Base-by-base conservation (phyloP, 2,888 invertebrate species). In the Nycteola revayana region DNA sequence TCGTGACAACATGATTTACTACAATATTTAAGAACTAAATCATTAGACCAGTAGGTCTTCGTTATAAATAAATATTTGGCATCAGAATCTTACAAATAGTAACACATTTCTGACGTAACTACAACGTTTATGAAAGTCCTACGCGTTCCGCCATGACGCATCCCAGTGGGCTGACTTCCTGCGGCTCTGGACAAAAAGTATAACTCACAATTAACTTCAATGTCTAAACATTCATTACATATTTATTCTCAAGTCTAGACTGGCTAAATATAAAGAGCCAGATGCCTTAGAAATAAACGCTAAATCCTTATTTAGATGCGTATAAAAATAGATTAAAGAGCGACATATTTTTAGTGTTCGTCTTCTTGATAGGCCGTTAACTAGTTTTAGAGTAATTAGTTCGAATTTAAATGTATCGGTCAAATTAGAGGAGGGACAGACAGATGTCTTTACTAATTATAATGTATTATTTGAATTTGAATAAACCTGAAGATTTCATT, bases 241-340 rank as follows among this genome's bases (percentile, higher is more conserved):
- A 57, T 46, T 59, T 50, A 55, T 49, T 50, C 45, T 29, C 40
- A 42, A 32, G 65, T 45, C 52, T 60, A 68, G 49, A 60, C 67
- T 10, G 11, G 35, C 49, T 57, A 54, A 51, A 51, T 47, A 58
- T 58, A 47, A 34, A 7, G 21, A 33, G 36, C 36, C 22, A 23
- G 41, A 26, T 38, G 49, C 41, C 33, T 49, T 32, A 42, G 43
- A 54, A 57, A 51, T 38, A 33, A 40, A 45, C 53, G 41, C 25
- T 21, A 43, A 49, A 42, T 38, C 59, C 57, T 51, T 54, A 62
- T 62, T 60, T 65, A 66, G 58, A 51, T 36, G 56, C 48, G 3
- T 25, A 58, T 68, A 63, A 39, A 47, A 32, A 35, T 69, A 66
- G 59, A 47, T 45, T 53, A 57, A 63, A 65, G 49, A 35, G 39